Evolutionary conservation across 2,888 invertebrate species (phyloP).

Genomic region (Drosophila mulleri): DNA sequence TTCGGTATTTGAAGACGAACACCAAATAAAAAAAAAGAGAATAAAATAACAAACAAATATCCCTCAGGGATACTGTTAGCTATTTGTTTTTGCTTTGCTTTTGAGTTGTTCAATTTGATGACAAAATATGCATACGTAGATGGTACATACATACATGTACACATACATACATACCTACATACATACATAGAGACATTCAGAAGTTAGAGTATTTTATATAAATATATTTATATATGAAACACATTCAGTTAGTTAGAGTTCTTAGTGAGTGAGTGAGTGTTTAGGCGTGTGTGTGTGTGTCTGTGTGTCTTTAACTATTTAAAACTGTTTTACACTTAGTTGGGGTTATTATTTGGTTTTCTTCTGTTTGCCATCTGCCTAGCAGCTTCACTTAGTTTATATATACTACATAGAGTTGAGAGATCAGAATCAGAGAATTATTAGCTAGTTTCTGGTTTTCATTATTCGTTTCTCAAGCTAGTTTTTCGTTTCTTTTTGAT

Average conservation of each 20-base stretch:
- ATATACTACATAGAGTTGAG: constrained; percentile 26
- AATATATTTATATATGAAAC: constrained; percentile 56
- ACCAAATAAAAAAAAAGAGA: background rate
- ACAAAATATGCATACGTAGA: constrained; percentile 64
- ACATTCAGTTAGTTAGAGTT: constrained; percentile 60
- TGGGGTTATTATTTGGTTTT: constrained; percentile 21
- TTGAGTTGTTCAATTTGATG: constrained; percentile 58
- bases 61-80: constrained; percentile 37
- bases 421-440: constrained; percentile 38
- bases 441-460: constrained; percentile 27
- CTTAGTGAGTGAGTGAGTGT: constrained; percentile 2
- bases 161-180: constrained; percentile 18
- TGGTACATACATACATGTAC: constrained; percentile 32
- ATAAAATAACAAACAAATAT: constrained; percentile 11
- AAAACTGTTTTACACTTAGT: constrained; percentile 55
- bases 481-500: background rate
- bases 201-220: constrained; percentile 33
- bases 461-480: constrained; percentile 8
- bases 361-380: constrained; percentile 26
- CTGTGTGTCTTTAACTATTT: constrained; percentile 44
- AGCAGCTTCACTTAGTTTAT: constrained; percentile 27
- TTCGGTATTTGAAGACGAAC: constrained; percentile 20
- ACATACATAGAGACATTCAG: constrained; percentile 46
- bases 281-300: constrained; percentile 12
- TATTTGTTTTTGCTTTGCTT: constrained; percentile 30